phyloP scores from a whole-genome alignment of 2,888 invertebrate genomes.

The Linhomoeus sp. region DNA sequence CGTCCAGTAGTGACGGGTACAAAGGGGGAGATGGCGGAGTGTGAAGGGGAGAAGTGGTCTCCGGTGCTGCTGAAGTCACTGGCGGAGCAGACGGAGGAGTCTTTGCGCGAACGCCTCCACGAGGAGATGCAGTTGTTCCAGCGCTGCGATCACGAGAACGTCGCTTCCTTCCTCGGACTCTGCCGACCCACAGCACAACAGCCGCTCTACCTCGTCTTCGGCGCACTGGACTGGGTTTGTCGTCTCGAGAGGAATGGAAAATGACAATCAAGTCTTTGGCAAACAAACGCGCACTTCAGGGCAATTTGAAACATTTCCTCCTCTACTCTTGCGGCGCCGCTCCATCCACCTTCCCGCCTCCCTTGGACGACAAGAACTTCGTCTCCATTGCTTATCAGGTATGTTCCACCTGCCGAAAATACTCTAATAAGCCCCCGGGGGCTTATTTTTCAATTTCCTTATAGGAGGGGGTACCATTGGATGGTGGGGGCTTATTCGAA shows the following conservation, averaged over 20 bases:
- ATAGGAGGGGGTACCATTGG: neutral
- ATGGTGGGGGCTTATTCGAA: neutral
- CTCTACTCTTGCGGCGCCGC: constrained; percentile 24
- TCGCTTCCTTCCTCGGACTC: constrained; percentile 55
- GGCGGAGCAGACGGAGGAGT: constrained; percentile 37
- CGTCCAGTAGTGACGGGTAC: neutral
- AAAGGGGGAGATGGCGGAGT: neutral
- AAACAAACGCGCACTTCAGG: constrained; percentile 36
- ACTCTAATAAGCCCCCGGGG: too few species aligned
- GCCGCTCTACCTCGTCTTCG: constrained; percentile 51
- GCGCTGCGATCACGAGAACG: constrained; percentile 58
- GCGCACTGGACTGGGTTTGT: neutral
- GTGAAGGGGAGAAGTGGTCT: constrained; percentile 14
- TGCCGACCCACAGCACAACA: constrained; percentile 55
- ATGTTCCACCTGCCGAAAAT: neutral
- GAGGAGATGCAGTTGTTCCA: constrained; percentile 67
- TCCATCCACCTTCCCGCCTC: constrained; percentile 35
- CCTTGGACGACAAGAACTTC: constrained; percentile 36
- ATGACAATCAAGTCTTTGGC: too few species aligned
- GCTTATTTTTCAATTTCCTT: too few species aligned
- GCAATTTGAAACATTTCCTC: constrained; percentile 59
- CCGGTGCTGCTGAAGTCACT: constrained; percentile 27
- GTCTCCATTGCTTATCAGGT: constrained; percentile 28
- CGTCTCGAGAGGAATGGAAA: neutral
- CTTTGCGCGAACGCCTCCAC: constrained; percentile 36